These are phyloP conservation scores for Xenops minutus DNA, from an alignment of 2,797 vertebrate genomes.

Conservation along the genomic window DNA sequence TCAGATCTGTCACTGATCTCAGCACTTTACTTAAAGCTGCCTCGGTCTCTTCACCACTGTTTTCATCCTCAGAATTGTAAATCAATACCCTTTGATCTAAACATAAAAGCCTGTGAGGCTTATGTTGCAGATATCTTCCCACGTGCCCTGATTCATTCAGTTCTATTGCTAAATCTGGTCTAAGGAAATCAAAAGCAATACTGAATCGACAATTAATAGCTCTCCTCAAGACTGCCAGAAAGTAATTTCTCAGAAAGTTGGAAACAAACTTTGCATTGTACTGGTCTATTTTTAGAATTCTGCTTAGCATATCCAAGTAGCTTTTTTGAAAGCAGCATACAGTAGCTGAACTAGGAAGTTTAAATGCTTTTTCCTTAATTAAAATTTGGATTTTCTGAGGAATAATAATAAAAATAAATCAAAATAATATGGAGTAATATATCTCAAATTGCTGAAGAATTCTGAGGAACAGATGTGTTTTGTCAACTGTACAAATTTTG, in stretches of 20 bases:
- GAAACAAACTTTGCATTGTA: background rate
- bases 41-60: background rate
- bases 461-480: background rate
- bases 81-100: conserved; percentile 41
- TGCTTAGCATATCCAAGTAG: background rate
- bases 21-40: background rate
- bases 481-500: background rate
- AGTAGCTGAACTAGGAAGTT: background rate
- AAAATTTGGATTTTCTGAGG: background rate
- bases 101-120: conserved; percentile 25
- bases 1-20: background rate
- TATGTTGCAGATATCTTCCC: background rate
- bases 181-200: background rate
- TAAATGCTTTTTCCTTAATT: background rate
- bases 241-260: background rate
- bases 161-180: background rate
- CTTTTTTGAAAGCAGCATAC: background rate
- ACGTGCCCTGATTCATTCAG: background rate
- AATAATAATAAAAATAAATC: background rate
- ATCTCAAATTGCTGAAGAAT: background rate
- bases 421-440: background rate
- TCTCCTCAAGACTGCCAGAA: background rate
- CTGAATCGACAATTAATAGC: background rate
- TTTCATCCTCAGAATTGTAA: conserved; percentile 13
- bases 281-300: background rate